Evolutionary conservation across 2,888 invertebrate species (phyloP).

Genomic region (Acrocera orbiculus): DNA sequence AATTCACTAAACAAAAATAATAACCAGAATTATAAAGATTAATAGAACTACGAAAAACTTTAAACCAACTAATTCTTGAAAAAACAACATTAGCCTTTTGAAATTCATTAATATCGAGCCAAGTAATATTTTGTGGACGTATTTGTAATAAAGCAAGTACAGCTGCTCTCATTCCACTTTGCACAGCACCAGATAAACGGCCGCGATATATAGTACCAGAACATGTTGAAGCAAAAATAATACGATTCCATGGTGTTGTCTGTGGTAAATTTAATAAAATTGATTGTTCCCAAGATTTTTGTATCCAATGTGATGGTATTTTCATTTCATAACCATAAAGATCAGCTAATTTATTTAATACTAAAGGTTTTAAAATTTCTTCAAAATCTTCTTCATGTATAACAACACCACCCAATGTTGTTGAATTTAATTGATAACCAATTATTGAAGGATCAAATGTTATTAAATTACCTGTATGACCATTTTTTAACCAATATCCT

Average conservation of each 20-base stretch:
- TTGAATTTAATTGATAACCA: conserved; percentile 16
- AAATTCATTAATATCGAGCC: conserved; percentile 23
- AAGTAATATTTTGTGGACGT: conserved; percentile 24
- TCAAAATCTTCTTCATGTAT: conserved; percentile 18
- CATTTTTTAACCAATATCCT: conserved; percentile 19
- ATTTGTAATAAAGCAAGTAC: conserved; percentile 20
- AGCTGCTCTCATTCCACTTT: conserved; percentile 27
- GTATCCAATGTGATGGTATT: conserved; percentile 15
- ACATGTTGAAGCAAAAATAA: conserved; percentile 25
- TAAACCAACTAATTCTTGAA: conserved; percentile 8
- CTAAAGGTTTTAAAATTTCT: conserved; percentile 9
- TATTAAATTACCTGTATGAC: conserved; percentile 21
- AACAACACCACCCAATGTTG: conserved; percentile 17
- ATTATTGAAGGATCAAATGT: conserved; percentile 17
- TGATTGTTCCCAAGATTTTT: conserved; percentile 17
- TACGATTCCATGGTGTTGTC: conserved; percentile 22
- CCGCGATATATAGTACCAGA: conserved; percentile 22
- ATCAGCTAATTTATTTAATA: conserved; percentile 16
- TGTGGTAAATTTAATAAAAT: conserved; percentile 15
- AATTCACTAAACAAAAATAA: too few species aligned
- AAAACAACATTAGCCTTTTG: conserved; percentile 14
- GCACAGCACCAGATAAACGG: conserved; percentile 26
- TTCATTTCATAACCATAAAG: conserved; percentile 22
- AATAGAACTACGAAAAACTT: conserved; percentile 17
- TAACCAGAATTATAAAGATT: conserved; percentile 25